These are phyloP conservation scores for Hydrocynus forskahlii DNA, from an alignment of 2,797 vertebrate genomes.

Conservation along the genomic window DNA sequence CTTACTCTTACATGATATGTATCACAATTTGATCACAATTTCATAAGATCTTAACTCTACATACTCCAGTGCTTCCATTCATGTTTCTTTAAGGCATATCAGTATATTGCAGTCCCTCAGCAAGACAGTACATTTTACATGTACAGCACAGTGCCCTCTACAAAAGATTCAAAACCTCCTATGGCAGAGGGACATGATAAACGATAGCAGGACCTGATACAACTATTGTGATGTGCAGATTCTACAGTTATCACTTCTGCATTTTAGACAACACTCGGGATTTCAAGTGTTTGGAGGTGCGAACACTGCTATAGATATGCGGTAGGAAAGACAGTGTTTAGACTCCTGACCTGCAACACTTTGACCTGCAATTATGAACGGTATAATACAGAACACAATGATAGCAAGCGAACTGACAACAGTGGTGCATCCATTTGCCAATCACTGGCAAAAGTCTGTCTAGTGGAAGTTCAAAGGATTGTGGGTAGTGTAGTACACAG, in stretches of 20 bases:
- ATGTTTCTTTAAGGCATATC: slow-evolving; percentile 21
- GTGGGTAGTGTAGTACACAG: slow-evolving; percentile 2
- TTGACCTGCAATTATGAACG: background rate
- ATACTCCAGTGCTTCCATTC: background rate
- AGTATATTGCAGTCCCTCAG: slow-evolving; percentile 19
- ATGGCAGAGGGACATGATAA: background rate
- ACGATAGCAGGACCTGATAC: background rate
- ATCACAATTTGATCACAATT: background rate
- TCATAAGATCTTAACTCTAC: background rate
- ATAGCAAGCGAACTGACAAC: background rate
- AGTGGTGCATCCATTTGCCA: background rate
- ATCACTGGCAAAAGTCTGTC: slow-evolving; percentile 18
- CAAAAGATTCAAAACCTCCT: background rate
- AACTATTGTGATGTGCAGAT: background rate
- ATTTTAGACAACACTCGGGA: background rate
- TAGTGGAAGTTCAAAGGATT: background rate
- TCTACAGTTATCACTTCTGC: background rate
- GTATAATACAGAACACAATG: slow-evolving; percentile 14
- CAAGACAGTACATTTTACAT: slow-evolving; percentile 15
- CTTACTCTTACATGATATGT: slow-evolving; percentile 9
- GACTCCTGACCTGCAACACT: background rate
- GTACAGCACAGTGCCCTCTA: background rate
- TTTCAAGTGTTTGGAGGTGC: background rate
- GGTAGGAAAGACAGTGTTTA: background rate
- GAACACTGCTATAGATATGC: slow-evolving; percentile 17